phyloP scores from a whole-genome alignment of 2,113 vertebrate genomes.

The Egretta garzetta region DNA sequence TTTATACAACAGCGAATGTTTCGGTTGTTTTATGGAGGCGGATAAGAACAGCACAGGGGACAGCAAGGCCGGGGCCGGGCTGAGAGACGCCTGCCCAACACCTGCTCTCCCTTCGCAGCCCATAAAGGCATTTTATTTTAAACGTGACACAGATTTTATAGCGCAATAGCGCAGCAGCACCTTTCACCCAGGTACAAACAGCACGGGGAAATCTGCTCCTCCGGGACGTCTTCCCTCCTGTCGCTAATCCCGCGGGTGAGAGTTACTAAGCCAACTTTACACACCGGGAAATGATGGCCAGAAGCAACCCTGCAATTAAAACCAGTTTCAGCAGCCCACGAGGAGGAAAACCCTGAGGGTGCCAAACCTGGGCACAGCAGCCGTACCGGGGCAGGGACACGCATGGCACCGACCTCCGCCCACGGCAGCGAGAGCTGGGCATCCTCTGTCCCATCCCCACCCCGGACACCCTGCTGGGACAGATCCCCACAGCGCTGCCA shows the following conservation, averaged over 20 bases:
- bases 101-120: background rate
- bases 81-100: background rate
- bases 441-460: background rate
- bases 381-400: background rate
- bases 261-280: background rate
- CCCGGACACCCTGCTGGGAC: background rate
- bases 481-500: background rate
- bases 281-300: background rate
- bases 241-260: background rate
- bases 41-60: background rate
- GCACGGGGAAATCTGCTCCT: background rate
- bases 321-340: background rate
- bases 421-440: accelerated
- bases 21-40: slow-evolving; percentile 56
- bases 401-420: background rate
- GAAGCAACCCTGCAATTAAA: slow-evolving; percentile 27
- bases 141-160: background rate
- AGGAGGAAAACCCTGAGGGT: background rate
- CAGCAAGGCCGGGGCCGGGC: background rate
- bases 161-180: background rate
- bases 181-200: slow-evolving; percentile 29
- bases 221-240: background rate
- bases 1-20: slow-evolving; percentile 51
- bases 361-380: background rate
- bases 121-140: slow-evolving; percentile 30